Evolutionary conservation across 2,888 invertebrate species (phyloP).

Genomic region (Microctonus brassicae): DNA sequence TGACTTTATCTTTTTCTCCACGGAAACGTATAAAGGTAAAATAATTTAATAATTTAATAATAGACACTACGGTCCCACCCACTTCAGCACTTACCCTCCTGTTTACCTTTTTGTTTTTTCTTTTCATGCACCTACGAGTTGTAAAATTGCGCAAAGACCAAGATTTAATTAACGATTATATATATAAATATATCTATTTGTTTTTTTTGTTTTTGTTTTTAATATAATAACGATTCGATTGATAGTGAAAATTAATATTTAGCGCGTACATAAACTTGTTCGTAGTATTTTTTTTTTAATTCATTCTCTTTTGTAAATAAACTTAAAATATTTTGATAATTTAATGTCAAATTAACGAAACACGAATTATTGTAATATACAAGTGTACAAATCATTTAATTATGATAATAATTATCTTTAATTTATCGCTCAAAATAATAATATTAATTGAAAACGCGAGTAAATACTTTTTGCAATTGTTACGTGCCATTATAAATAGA

Average conservation of each 20-base stretch:
- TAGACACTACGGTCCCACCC: slow-evolving; percentile 52
- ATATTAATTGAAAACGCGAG: neutral
- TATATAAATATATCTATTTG: neutral
- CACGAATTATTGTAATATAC: neutral
- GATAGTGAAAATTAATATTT: neutral
- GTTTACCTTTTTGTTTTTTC: neutral
- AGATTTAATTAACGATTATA: slow-evolving; percentile 6
- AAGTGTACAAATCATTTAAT: neutral
- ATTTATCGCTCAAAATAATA: neutral
- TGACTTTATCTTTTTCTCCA: slow-evolving; percentile 43
- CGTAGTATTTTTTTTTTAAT: neutral
- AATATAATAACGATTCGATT: neutral
- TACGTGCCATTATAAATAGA: neutral
- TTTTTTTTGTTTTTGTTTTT: neutral
- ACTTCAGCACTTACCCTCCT: slow-evolving; percentile 21
- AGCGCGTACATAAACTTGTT: neutral
- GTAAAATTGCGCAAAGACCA: slow-evolving; percentile 25
- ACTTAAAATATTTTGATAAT: neutral
- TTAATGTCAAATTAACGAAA: neutral
- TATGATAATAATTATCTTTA: neutral
- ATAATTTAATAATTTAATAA: neutral
- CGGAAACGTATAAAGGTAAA: neutral
- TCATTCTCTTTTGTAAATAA: neutral
- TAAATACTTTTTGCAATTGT: neutral
- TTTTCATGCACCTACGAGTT: slow-evolving; percentile 33